These are phyloP conservation scores for Sphyrna mokarran DNA, from an alignment of 2,113 vertebrate species.

Conservation along the genomic window DNA sequence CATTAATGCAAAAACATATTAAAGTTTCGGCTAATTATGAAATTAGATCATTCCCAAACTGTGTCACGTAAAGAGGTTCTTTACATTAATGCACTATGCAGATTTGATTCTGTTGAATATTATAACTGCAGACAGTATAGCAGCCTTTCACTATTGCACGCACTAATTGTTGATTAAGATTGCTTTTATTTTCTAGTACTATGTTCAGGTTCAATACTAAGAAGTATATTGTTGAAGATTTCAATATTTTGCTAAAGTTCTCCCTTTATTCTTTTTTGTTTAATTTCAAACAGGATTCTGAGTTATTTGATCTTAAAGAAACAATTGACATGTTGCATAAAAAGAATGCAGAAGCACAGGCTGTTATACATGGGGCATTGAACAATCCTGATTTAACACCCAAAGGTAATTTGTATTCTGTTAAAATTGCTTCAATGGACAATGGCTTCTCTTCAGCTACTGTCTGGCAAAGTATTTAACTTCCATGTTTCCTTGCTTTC, in stretches of 20 bases:
- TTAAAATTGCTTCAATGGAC: neutral
- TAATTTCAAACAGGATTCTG: conserved; percentile 63
- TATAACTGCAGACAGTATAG: neutral
- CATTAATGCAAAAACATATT: neutral
- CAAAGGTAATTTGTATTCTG: conserved; percentile 61
- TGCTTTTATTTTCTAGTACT: neutral
- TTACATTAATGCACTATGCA: neutral
- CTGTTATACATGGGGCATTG: conserved; percentile 83
- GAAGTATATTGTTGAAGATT: neutral
- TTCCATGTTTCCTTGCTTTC: neutral
- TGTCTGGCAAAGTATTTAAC: neutral
- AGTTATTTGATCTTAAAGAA: conserved; percentile 78
- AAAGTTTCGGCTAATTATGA: neutral
- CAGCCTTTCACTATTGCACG: neutral
- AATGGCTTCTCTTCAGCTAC: neutral
- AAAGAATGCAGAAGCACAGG: conserved; percentile 87
- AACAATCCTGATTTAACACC: conserved; percentile 69
- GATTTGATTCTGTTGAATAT: neutral
- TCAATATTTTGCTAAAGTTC: neutral
- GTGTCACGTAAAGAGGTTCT: neutral
- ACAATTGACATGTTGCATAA: conserved; percentile 80
- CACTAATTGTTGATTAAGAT: neutral
- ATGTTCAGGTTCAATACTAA: neutral
- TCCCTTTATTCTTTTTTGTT: neutral
- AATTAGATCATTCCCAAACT: neutral